These are phyloP conservation scores for Eueides isabella DNA, from an alignment of 1,140 invertebrate species.

Conservation along the genomic window DNA sequence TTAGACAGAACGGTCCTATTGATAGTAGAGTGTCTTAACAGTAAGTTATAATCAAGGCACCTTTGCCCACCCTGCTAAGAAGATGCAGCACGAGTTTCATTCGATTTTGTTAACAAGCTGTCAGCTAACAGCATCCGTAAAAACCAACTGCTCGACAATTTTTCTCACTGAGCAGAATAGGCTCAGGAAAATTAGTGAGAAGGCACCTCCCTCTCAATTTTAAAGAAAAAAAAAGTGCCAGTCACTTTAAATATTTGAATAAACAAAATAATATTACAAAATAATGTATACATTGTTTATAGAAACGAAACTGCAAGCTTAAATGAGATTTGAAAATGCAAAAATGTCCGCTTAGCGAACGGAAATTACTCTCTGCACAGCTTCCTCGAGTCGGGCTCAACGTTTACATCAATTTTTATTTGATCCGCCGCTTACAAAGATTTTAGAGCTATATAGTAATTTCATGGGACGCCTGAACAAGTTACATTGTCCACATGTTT, in stretches of 20 bases:
- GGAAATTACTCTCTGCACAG: slow-evolving; percentile 35
- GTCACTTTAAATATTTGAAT: neutral
- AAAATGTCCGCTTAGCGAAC: slow-evolving; percentile 23
- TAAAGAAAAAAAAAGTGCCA: too few species aligned
- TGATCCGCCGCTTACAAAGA: slow-evolving; percentile 32
- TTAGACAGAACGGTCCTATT: too few species aligned
- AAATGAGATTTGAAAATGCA: slow-evolving; percentile 29
- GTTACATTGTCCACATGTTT: slow-evolving; percentile 29
- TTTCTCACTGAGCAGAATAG: too few species aligned
- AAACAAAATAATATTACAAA: neutral
- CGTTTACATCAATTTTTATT: slow-evolving; percentile 32
- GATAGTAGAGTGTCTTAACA: too few species aligned
- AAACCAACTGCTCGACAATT: too few species aligned
- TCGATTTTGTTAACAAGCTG: too few species aligned
- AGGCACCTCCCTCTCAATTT: too few species aligned
- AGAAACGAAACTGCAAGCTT: neutral
- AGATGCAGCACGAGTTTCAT: too few species aligned
- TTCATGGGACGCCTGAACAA: slow-evolving; percentile 7
- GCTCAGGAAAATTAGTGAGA: too few species aligned
- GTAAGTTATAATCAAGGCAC: too few species aligned
- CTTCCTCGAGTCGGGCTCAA: slow-evolving; percentile 24
- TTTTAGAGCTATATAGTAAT: slow-evolving; percentile 17
- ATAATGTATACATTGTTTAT: neutral
- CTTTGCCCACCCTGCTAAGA: too few species aligned
- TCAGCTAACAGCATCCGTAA: too few species aligned